Evolutionary conservation across 2,113 vertebrate genomes (phyloP).

Genomic region (Cyprinodon tularosa): DNA sequence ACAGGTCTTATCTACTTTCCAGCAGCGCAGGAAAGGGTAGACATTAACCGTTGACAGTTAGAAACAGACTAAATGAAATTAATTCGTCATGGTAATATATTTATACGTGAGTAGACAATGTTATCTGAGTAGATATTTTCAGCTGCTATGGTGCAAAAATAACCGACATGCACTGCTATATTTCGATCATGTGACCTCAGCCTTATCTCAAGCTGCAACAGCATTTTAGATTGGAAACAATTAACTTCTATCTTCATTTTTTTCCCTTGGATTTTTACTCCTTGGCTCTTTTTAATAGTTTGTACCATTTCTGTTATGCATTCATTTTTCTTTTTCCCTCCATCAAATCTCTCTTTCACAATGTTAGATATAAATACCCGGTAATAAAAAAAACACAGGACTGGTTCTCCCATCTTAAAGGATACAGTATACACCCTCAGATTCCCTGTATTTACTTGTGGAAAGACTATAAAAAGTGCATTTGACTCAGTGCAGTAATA

Average conservation of each 20-base stretch:
- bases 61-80: slow-evolving; percentile 5
- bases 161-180: neutral
- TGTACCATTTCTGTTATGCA: neutral
- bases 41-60: slow-evolving; percentile 14
- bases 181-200: neutral
- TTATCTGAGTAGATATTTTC: slow-evolving; percentile 46
- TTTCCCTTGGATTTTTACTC: neutral
- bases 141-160: slow-evolving; percentile 7
- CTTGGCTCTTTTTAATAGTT: neutral
- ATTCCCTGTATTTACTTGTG: neutral
- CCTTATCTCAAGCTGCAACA: neutral
- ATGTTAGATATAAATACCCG: slow-evolving; percentile 34
- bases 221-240: neutral
- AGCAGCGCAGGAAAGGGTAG: slow-evolving; percentile 10
- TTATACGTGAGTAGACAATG: slow-evolving; percentile 6
- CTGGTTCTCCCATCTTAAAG: slow-evolving; percentile 18
- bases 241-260: neutral
- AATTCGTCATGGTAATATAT: neutral
- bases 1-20: slow-evolving; percentile 5
- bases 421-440: neutral
- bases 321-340: neutral
- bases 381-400: slow-evolving; percentile 11
- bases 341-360: slow-evolving; percentile 1
- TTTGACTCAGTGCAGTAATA: slow-evolving; percentile 1
- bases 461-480: slow-evolving; percentile 18